Evolutionary conservation across 1,140 invertebrate species (phyloP).

Genomic region (Orius laevigatus): DNA sequence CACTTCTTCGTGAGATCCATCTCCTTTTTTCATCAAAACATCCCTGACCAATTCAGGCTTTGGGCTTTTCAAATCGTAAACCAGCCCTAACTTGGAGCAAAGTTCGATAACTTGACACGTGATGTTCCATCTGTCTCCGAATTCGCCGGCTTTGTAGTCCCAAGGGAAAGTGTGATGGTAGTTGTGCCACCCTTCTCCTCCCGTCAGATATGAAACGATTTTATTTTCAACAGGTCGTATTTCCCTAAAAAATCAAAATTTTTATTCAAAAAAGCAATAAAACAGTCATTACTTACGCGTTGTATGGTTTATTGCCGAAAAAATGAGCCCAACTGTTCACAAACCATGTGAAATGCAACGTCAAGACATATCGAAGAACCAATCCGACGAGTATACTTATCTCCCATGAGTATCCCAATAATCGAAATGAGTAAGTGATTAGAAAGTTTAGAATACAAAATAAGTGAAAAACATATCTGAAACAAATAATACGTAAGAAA

Average conservation of each 20-base stretch:
- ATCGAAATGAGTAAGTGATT: too few relatives aligned
- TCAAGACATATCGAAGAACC: constrained; percentile 22
- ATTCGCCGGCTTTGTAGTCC: constrained; percentile 61
- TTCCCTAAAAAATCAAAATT: constrained; percentile 33
- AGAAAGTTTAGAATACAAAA: too few relatives aligned
- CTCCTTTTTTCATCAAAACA: constrained; percentile 30
- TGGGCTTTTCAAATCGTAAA: too few relatives aligned
- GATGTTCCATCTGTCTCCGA: constrained; percentile 30
- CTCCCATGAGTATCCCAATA: too few relatives aligned
- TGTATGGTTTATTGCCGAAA: constrained; percentile 46
- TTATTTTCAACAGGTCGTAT: constrained; percentile 56
- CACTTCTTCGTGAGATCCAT: too few relatives aligned
- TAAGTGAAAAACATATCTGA: too few relatives aligned
- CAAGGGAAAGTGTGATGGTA: constrained; percentile 65
- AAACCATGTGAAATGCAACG: constrained; percentile 50
- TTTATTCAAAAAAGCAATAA: not conserved
- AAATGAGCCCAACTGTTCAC: constrained; percentile 56
- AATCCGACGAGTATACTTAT: too few relatives aligned
- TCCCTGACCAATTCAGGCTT: too few relatives aligned
- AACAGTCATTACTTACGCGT: constrained; percentile 30
- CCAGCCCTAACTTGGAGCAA: too few relatives aligned
- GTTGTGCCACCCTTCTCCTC: constrained; percentile 59
- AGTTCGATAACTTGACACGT: constrained; percentile 32
- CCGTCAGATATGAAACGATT: constrained; percentile 37
- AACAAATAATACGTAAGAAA: too few relatives aligned